phyloP scores from a whole-genome alignment of 1,140 invertebrate species.

The Octopus bimaculoides region DNA sequence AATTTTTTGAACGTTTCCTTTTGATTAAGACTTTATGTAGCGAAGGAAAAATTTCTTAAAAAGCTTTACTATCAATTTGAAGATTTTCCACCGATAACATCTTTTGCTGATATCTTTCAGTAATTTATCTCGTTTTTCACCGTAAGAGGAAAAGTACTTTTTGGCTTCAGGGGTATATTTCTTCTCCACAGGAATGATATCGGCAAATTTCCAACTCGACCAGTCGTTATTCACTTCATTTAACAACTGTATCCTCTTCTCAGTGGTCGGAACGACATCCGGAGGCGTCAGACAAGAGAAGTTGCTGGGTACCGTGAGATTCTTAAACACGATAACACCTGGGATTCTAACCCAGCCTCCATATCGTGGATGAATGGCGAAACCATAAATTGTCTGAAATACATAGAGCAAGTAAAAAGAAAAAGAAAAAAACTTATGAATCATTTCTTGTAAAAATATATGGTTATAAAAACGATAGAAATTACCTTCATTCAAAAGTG shows the following conservation, averaged over 20 bases:
- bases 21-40: no score
- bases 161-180: conserved; percentile 61
- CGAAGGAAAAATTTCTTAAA: no score
- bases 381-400: conserved; percentile 60
- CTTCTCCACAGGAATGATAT: conserved; percentile 56
- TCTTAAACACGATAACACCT: conserved; percentile 60
- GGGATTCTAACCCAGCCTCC: conserved; percentile 66
- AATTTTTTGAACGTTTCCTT: no score
- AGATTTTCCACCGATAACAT: no score
- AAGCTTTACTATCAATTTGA: no score
- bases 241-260: conserved; percentile 54
- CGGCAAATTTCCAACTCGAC: conserved; percentile 60
- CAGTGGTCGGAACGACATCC: conserved; percentile 51
- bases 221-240: conserved; percentile 59
- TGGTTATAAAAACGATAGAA: neutral
- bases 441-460: neutral
- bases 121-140: no score
- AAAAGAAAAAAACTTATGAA: no score
- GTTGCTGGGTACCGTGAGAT: conserved; percentile 38
- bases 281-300: conserved; percentile 35
- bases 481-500: no score
- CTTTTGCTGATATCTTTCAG: no score
- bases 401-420: conserved; percentile 12
- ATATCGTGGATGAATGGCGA: conserved; percentile 62
- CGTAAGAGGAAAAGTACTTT: conserved; percentile 55